Percentiles rank a stretch among this genome's conserved stretches.
These are phyloP conservation scores for Acanthiza pusilla DNA, from an alignment of 2,797 vertebrate species.

Conservation along the genomic window DNA sequence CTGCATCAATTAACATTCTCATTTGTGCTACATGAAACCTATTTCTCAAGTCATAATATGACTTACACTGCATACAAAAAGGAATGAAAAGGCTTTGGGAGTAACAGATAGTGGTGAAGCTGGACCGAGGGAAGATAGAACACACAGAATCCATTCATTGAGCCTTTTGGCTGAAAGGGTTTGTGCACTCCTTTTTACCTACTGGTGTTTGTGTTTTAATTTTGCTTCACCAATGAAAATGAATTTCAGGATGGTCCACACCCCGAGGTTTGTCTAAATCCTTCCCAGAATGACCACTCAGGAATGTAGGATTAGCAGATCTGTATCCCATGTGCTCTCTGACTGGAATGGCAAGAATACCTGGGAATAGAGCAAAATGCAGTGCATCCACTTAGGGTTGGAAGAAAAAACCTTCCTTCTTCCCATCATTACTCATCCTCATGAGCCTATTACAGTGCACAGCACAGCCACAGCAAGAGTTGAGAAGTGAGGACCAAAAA, in stretches of 20 bases:
- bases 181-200: conserved; percentile 15
- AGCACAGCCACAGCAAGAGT: neutral
- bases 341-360: neutral
- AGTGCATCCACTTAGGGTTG: neutral
- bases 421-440: neutral
- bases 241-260: neutral
- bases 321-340: neutral
- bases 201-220: neutral
- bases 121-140: neutral
- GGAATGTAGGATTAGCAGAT: neutral
- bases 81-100: conserved; percentile 1
- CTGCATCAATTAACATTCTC: conserved; percentile 42
- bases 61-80: neutral
- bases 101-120: neutral
- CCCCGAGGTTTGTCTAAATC: neutral
- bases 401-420: neutral
- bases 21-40: conserved; percentile 34
- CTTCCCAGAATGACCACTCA: neutral
- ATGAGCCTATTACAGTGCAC: neutral
- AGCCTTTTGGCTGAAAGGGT: neutral
- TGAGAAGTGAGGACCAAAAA: neutral
- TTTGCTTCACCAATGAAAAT: neutral
- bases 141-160: neutral
- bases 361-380: neutral
- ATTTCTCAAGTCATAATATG: neutral